phyloP scores from a whole-genome alignment of 2,113 vertebrate species.

The Eidolon helvum region DNA sequence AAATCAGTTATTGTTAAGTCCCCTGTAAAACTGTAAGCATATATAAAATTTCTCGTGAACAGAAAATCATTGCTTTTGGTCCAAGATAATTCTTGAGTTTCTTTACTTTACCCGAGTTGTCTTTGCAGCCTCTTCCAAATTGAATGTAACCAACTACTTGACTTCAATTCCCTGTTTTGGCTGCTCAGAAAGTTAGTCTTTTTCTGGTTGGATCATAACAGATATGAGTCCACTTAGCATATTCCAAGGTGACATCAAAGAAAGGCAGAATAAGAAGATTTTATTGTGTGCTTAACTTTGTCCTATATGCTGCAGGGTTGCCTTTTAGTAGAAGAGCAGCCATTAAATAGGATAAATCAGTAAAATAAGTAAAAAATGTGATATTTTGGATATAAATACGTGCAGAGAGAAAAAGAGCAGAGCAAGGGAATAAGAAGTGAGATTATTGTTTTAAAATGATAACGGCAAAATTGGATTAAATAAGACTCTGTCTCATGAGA shows the following conservation, averaged over 20 bases:
- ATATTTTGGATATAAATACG: not conserved
- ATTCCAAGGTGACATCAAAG: not conserved
- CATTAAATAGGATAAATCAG: not conserved
- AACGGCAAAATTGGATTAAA: not conserved
- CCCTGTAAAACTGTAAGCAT: slow-evolving; percentile 69
- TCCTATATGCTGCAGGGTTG: not conserved
- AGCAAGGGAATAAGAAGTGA: not conserved
- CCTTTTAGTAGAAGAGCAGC: not conserved
- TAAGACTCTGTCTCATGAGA: not conserved
- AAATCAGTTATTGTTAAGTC: slow-evolving; percentile 42
- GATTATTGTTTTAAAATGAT: not conserved
- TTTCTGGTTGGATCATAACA: not conserved
- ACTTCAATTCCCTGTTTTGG: not conserved
- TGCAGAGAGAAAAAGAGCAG: not conserved
- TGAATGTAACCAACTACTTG: not conserved
- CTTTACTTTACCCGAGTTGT: not conserved
- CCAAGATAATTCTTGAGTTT: slow-evolving; percentile 80
- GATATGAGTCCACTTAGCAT: not conserved
- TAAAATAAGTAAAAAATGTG: not conserved
- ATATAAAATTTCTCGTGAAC: slow-evolving; percentile 67
- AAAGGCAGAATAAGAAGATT: not conserved
- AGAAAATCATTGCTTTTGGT: slow-evolving; percentile 90
- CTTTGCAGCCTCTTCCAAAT: not conserved
- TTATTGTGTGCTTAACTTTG: not conserved
- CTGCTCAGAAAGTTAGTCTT: not conserved